Evolutionary conservation across 2,797 vertebrate genomes (phyloP), one percentile per base, ranked within the genome.

Genomic region (Anniella stebbinsi): DNA sequence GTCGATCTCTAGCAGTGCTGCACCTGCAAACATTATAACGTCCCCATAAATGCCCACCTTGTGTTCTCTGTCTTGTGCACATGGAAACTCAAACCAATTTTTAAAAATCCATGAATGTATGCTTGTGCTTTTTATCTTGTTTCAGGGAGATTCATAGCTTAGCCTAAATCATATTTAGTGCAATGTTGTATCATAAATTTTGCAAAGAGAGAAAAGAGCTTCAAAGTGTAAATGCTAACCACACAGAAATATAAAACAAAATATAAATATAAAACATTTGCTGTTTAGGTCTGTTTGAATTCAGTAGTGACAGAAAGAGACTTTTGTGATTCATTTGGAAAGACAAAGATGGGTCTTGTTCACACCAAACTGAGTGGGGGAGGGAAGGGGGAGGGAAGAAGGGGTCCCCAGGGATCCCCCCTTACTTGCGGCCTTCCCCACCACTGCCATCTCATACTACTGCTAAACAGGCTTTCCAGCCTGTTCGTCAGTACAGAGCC

Each of bases 101-200:
- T 78, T 38, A 23, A 63, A 0, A 63, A 0, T 80, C 92, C 8
- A 57, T 90, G 41, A 94, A 87, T 78, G 0, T 80, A 25, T 89
- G 67, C 33, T 60, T 93, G 30, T 91, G 25, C 88, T 21, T 94
- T 93, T 90, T 90, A 92, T 94, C 38, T 90, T 88, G 17, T 91
- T 94, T 69, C 67, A 88, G 54, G 51, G 38, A 91, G 8, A 89
- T 86, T 92, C 78, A 36, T 67, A 84, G 1, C 28, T 93, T 83
- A 90, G 78, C 38, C n/a, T 36, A 90, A 69, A 94, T 45, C 51
- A 2, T 54, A 54, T 90, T 38, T 75, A 80, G 60, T 80, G 72
- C 77, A 89, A 93, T 89, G 67, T 36, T 92, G 91, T 95, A 89
- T 86, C 85, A 75, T 87, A 70, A n/a, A 91, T 94, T 93, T 94